Evolutionary conservation across 1,140 invertebrate genomes (phyloP).

Genomic region (Neodiprion lecontei): DNA sequence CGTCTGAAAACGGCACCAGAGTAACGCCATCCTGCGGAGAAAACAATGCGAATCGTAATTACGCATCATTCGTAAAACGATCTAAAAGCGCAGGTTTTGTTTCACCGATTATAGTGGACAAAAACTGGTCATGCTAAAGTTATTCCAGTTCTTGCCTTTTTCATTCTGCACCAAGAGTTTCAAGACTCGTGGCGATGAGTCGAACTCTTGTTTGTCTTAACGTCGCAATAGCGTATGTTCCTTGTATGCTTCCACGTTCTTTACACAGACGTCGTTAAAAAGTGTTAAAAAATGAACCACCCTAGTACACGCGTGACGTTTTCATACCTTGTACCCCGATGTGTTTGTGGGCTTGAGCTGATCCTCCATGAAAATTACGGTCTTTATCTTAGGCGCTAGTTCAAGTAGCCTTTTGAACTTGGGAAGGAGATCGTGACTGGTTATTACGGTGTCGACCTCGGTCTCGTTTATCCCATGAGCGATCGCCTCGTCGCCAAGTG

Average conservation of each 20-base stretch:
- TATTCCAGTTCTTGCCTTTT: too few species aligned
- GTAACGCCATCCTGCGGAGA: conserved; percentile 44
- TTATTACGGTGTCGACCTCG: conserved; percentile 89
- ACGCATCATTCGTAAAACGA: too few species aligned
- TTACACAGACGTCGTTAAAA: too few species aligned
- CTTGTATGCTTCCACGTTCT: too few species aligned
- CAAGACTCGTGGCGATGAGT: too few species aligned
- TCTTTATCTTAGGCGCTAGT: conserved; percentile 74
- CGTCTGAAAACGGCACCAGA: conserved; percentile 44
- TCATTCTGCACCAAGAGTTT: too few species aligned
- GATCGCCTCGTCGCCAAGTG: conserved; percentile 94
- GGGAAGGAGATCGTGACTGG: conserved; percentile 85
- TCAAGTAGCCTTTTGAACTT: conserved; percentile 84
- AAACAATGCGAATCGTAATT: neutral
- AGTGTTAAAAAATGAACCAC: too few species aligned
- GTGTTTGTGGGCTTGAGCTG: conserved; percentile 76
- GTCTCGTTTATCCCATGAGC: conserved; percentile 96
- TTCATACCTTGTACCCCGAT: conserved; percentile 68
- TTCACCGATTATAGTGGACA: too few species aligned
- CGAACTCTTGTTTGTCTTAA: too few species aligned
- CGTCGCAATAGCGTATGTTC: too few species aligned
- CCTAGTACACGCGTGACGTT: too few species aligned
- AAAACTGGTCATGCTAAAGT: neutral
- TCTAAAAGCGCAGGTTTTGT: too few species aligned
- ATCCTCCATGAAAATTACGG: conserved; percentile 90